Base-by-base conservation (phyloP, 2,888 invertebrate species). In the Papilio demoleus region DNA sequence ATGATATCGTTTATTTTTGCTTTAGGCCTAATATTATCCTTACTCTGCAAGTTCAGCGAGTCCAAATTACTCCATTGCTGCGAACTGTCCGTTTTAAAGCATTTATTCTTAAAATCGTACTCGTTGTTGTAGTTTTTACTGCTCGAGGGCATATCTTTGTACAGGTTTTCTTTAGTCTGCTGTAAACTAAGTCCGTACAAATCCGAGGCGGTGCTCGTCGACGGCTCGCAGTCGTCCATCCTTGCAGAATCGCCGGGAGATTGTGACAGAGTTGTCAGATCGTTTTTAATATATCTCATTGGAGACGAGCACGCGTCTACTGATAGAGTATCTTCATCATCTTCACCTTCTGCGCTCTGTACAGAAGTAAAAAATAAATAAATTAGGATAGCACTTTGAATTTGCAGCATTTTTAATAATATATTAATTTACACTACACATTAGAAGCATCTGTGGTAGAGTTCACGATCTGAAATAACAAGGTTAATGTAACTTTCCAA, bases 271-370 rank as follows among this genome's bases (percentile, higher is more conserved):
- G 86, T 84, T 36, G 86, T 86, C 65, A 90, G 82, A 68, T 91
- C 89, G 73, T 90, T 90, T 65, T 79, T 84, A 61, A 88, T 90
- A 65, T 87, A 74, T 70, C 73, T 83, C 71, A 86, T 87, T 60
- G 90, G 87, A 1, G 88, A 88, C 75, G 79, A 83, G 73, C 88
- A 91, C 0, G 92, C 88, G 64, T 94, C 94, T 19, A 86, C 87
- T 47, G 94, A 94, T 14, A 94, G 77, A 0, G 94, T 94, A 67
- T 93, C 92, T 76, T 93, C 93, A 71, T 94, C 94, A 69, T 94
- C 94, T 75, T 94, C 94, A 19, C 91, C 92, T 79, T 94, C 94
- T 14, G 93, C 92, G 71, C 88, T 88, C 90, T 88, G 78, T 42
- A 19, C 19, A 27, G n/a, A 17, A 64, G n/a, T n/a, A n/a, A n/a